Percentiles rank a stretch among this genome's conserved stretches.
These are phyloP conservation scores for Ophion costatus DNA, from an alignment of 2,888 invertebrate species.

Conservation along the genomic window DNA sequence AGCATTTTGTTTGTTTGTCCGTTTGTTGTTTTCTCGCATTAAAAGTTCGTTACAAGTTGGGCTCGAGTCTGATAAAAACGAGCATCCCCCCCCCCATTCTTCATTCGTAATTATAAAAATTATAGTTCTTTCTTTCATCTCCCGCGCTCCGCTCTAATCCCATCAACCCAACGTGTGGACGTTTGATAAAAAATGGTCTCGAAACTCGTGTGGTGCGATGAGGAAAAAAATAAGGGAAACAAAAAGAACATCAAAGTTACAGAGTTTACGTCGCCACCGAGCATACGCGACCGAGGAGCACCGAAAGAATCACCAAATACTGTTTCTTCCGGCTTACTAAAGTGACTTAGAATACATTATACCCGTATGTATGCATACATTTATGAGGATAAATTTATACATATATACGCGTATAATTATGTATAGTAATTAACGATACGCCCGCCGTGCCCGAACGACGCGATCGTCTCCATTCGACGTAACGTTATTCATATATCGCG, in stretches of 20 bases:
- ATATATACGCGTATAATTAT: slow-evolving; percentile 35
- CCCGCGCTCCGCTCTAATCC: slow-evolving; percentile 29
- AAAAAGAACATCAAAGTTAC: slow-evolving; percentile 5
- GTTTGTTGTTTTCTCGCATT: slow-evolving; percentile 48
- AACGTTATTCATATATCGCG: slow-evolving; percentile 6
- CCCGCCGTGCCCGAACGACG: slow-evolving; percentile 37
- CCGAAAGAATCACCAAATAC: slow-evolving; percentile 58
- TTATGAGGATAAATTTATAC: slow-evolving; percentile 4
- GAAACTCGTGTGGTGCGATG: slow-evolving; percentile 24
- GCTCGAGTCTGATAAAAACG: slow-evolving; percentile 23
- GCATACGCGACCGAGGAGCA: slow-evolving; percentile 37
- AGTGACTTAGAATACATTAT: slow-evolving; percentile 61
- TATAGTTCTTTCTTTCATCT: slow-evolving; percentile 47
- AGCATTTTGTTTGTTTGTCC: slow-evolving; percentile 39
- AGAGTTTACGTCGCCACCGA: slow-evolving; percentile 32
- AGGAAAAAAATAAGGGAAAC: slow-evolving; percentile 16
- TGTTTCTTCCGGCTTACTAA: slow-evolving; percentile 56
- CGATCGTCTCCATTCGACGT: background rate
- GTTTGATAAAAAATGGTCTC: slow-evolving; percentile 33
- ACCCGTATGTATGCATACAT: slow-evolving; percentile 43
- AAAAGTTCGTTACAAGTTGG: slow-evolving; percentile 55
- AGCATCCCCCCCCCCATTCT: background rate
- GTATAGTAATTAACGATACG: slow-evolving; percentile 55
- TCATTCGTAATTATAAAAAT: slow-evolving; percentile 59
- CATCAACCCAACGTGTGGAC: slow-evolving; percentile 19